These are phyloP conservation scores for Talpa occidentalis DNA, from an alignment of 2,113 vertebrate species.

Conservation along the genomic window DNA sequence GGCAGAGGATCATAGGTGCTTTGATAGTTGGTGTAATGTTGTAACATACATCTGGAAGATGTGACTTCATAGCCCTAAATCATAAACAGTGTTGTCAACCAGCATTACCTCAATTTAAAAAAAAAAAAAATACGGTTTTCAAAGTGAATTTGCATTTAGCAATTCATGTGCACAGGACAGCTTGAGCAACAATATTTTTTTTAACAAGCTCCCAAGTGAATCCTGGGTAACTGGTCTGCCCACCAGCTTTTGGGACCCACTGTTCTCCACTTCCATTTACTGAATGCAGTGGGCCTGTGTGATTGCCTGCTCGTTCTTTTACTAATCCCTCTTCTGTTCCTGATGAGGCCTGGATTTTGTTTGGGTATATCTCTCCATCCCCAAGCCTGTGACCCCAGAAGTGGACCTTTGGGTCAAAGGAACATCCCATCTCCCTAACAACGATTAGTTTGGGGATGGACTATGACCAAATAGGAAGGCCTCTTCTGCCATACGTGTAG, in stretches of 20 bases:
- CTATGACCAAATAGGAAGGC: neutral
- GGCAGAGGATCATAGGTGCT: no score
- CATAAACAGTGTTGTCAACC: no score
- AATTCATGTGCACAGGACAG: neutral
- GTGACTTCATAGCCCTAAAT: no score
- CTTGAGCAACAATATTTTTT: neutral
- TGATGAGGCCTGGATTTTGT: neutral
- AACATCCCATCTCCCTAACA: neutral
- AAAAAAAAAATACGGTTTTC: no score
- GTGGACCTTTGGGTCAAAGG: neutral
- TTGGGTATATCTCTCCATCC: neutral
- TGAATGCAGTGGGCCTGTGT: neutral
- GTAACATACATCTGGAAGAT: no score
- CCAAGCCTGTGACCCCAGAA: neutral
- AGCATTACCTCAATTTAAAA: no score
- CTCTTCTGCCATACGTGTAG: no score
- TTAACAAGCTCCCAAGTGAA: conserved; percentile 1
- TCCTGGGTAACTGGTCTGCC: neutral
- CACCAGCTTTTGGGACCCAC: neutral
- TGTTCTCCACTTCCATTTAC: neutral
- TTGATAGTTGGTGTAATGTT: no score
- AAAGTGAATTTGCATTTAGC: no score
- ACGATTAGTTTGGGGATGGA: neutral
- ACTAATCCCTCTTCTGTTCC: neutral
- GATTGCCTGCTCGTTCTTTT: neutral